Evolutionary conservation across 2,797 vertebrate species (phyloP).

Genomic region (Thamnophis elegans): DNA sequence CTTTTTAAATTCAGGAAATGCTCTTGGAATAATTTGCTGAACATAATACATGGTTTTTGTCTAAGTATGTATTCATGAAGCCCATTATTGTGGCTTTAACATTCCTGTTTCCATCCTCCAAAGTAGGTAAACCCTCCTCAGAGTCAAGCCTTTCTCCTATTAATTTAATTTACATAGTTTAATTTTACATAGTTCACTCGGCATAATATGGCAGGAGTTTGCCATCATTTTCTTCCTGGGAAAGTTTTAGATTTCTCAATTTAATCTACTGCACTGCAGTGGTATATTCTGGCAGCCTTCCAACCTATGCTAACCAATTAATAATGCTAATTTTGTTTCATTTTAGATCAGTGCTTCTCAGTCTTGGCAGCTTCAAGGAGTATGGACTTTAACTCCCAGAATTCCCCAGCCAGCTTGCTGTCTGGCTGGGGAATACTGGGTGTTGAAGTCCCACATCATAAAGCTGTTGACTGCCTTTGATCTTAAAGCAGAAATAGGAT

Average conservation of each 20-base stretch:
- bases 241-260: background rate
- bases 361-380: background rate
- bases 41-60: background rate
- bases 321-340: background rate
- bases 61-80: background rate
- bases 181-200: background rate
- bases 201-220: background rate
- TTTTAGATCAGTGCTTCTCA: background rate
- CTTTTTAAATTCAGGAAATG: background rate
- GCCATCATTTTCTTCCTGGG: background rate
- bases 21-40: background rate
- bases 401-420: background rate
- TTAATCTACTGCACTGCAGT: background rate
- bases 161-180: background rate
- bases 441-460: background rate
- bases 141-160: background rate
- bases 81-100: background rate
- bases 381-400: background rate
- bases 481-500: background rate
- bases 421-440: background rate
- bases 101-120: background rate
- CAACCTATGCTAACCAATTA: background rate
- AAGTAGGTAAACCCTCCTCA: background rate
- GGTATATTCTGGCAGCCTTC: background rate
- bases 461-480: background rate